Conservation (phyloP, 2,888 invertebrate genomes). For the Cistogaster globosa region DNA sequence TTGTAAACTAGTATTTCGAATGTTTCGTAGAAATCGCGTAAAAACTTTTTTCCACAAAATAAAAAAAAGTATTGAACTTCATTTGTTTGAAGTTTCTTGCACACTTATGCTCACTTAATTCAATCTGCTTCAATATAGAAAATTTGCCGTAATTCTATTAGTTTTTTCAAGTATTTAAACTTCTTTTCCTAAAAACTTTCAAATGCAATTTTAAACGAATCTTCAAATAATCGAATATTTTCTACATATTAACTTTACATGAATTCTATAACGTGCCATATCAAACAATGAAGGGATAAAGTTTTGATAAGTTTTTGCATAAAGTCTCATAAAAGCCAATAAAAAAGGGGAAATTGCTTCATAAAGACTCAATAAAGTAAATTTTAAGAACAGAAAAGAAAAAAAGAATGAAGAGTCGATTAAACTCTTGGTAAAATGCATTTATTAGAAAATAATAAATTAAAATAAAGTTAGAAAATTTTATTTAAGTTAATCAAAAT, state of each 20-base stretch:
- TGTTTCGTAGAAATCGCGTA: too few species aligned
- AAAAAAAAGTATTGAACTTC: too few species aligned
- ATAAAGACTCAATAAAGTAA: constrained; percentile 10
- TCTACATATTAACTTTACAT: constrained; percentile 15
- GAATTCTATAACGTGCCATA: neutral
- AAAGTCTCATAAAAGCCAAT: constrained; percentile 10
- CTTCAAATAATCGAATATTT: constrained; percentile 28
- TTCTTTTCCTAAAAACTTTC: constrained; percentile 17
- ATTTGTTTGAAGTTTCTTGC: too few species aligned
- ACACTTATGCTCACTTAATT: too few species aligned
- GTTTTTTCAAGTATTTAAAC: too few species aligned
- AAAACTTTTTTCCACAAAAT: too few species aligned
- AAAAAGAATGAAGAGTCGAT: neutral
- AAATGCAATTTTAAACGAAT: constrained; percentile 27
- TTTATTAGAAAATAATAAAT: neutral
- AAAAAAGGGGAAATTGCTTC: neutral
- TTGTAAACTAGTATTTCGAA: too few species aligned
- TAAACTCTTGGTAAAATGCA: neutral
- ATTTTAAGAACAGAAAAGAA: neutral
- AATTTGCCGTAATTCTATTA: too few species aligned
- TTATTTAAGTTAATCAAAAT: neutral
- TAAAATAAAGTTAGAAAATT: neutral
- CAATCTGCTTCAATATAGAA: too few species aligned
- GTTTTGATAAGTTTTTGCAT: constrained; percentile 22
- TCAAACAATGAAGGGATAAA: neutral